A percentile compares a stretch with the other conserved stretches of the same genome.
phyloP scores from a whole-genome alignment of 2,888 invertebrate species.

The Galerucella pusilla region DNA sequence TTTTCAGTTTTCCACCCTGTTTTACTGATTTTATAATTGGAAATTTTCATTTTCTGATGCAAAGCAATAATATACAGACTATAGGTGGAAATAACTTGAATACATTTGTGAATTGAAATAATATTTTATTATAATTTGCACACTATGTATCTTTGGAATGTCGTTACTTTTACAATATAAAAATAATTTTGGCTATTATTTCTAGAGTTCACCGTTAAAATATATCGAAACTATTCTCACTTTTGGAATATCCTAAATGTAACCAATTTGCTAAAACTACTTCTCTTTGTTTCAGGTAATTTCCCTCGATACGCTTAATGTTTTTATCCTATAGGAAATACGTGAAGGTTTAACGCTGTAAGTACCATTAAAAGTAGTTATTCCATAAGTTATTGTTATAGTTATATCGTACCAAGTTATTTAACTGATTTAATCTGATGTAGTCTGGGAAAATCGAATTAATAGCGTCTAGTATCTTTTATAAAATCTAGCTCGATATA shows the following conservation, averaged over 20 bases:
- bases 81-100: too few relatives aligned
- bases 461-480: not conserved
- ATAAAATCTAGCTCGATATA: not conserved
- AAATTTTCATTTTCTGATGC: too few relatives aligned
- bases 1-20: too few relatives aligned
- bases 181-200: too few relatives aligned
- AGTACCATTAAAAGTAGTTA: not conserved
- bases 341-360: not conserved
- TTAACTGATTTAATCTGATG: not conserved
- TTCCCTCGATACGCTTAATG: not conserved
- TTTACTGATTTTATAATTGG: too few relatives aligned
- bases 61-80: too few relatives aligned
- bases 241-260: not conserved
- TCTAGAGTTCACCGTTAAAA: too few relatives aligned
- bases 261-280: not conserved
- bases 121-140: too few relatives aligned
- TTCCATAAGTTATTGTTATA: not conserved
- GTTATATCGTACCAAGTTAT: not conserved
- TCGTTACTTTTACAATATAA: too few relatives aligned
- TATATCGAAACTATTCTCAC: not conserved
- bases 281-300: slow-evolving; percentile 12
- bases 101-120: too few relatives aligned
- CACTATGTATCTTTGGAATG: too few relatives aligned
- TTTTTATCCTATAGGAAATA: not conserved
- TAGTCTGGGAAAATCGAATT: not conserved